Evolutionary conservation across 2,113 vertebrate genomes (phyloP).

Genomic region (Thymallus thymallus): DNA sequence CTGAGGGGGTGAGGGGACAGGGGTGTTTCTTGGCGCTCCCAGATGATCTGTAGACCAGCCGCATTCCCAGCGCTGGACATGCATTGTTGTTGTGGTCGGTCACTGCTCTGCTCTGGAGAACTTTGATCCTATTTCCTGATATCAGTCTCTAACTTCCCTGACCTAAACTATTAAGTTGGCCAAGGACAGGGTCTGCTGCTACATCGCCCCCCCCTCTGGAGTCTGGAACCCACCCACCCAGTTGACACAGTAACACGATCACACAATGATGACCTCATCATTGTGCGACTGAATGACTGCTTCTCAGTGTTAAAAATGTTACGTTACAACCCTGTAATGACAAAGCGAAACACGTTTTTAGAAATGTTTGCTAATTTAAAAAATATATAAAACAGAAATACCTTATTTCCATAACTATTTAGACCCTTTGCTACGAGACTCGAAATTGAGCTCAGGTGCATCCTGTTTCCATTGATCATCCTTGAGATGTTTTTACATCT

Average conservation of each 20-base stretch:
- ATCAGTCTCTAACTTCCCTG: neutral
- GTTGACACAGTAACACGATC: slow-evolving; percentile 4
- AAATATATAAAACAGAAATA: too few species aligned
- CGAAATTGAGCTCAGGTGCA: too few species aligned
- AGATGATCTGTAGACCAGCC: too few species aligned
- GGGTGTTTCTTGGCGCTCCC: neutral
- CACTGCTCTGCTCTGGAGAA: neutral
- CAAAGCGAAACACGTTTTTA: too few species aligned
- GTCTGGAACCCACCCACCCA: neutral
- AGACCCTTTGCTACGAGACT: too few species aligned
- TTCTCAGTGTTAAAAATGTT: neutral
- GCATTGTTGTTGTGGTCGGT: too few species aligned
- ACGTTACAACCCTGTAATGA: too few species aligned
- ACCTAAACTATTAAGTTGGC: slow-evolving; percentile 16
- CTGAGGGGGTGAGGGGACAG: slow-evolving; percentile 15
- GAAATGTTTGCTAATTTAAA: too few species aligned
- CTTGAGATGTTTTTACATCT: too few species aligned
- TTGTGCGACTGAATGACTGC: neutral
- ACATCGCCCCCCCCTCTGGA: slow-evolving; percentile 8
- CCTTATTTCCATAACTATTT: too few species aligned
- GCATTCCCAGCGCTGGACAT: too few species aligned
- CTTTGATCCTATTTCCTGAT: neutral
- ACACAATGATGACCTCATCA: slow-evolving; percentile 18
- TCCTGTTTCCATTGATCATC: too few species aligned
- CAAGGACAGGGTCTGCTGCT: neutral